These are phyloP conservation scores for Pagetopsis macropterus DNA, from an alignment of 2,797 vertebrate genomes.

Conservation along the genomic window DNA sequence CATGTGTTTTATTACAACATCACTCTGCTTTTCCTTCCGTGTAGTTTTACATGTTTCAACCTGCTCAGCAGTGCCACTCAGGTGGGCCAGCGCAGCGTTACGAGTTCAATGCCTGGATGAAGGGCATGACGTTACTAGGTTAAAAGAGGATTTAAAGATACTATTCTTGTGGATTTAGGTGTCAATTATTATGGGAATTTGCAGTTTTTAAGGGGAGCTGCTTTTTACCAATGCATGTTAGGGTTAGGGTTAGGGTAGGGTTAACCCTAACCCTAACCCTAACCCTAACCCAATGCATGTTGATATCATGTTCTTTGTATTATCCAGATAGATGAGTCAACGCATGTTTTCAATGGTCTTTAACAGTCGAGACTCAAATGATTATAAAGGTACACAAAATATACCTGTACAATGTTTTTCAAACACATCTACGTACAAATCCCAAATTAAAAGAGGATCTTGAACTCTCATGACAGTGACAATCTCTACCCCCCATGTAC, in stretches of 20 bases:
- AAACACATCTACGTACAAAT: background rate
- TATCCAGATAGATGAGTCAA: too few species aligned
- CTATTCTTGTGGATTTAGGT: background rate
- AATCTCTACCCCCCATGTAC: background rate
- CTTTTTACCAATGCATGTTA: background rate
- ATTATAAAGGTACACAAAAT: background rate
- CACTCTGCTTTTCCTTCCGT: slow-evolving; percentile 13
- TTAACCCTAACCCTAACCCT: too few species aligned
- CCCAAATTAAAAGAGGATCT: background rate
- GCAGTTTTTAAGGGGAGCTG: background rate
- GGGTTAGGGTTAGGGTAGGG: too few species aligned
- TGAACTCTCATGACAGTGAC: background rate
- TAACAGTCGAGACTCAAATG: background rate
- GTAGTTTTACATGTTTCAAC: slow-evolving; percentile 13
- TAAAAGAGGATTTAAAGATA: background rate
- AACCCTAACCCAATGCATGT: background rate
- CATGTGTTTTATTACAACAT: slow-evolving; percentile 34
- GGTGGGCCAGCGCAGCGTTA: background rate
- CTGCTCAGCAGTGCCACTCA: background rate
- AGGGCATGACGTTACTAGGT: background rate
- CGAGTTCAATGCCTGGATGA: slow-evolving; percentile 3
- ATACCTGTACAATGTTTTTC: background rate
- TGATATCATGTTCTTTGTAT: too few species aligned
- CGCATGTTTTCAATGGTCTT: background rate
- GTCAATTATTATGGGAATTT: background rate